A percentile compares a stretch with the other conserved stretches of the same genome.
Conservation (phyloP, 2,888 invertebrate genomes). For the Drosophila sordidula region DNA sequence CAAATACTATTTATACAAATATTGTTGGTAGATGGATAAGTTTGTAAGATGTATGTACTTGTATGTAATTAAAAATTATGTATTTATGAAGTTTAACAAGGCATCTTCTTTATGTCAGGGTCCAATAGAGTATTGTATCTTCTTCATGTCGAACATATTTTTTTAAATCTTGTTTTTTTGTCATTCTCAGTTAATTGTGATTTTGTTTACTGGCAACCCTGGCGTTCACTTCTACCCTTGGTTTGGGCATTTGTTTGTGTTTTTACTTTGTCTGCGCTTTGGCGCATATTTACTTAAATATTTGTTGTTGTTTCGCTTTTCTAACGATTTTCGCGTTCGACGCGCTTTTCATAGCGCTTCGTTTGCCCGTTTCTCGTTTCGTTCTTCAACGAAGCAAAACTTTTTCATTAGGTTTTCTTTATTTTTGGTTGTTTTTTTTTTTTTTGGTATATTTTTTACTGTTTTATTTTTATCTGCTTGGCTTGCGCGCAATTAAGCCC, state of each 20-base stretch:
- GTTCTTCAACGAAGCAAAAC: constrained; percentile 48
- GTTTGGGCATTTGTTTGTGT: constrained; percentile 58
- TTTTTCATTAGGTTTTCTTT: constrained; percentile 69
- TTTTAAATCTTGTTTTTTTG: constrained; percentile 33
- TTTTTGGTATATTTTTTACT: background rate
- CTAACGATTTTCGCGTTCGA: constrained; percentile 64
- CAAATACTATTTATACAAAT: no score
- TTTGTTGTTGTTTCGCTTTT: constrained; percentile 61
- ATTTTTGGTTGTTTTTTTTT: background rate
- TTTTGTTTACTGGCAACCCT: constrained; percentile 71
- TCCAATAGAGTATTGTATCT: constrained; percentile 17
- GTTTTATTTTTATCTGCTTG: constrained; percentile 63
- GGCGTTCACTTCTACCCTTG: constrained; percentile 11
- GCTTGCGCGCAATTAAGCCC: constrained; percentile 77
- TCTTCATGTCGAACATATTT: background rate
- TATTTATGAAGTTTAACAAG: background rate
- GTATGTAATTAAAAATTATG: no score
- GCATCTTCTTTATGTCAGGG: background rate
- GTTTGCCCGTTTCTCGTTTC: constrained; percentile 32
- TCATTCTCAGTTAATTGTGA: constrained; percentile 80
- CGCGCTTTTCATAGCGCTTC: constrained; percentile 54
- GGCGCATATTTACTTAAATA: constrained; percentile 73
- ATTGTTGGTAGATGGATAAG: no score
- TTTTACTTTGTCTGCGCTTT: constrained; percentile 67
- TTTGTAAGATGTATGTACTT: no score